Evolutionary conservation across 2,113 vertebrate species (phyloP).

Genomic region (Neoarius graeffei): DNA sequence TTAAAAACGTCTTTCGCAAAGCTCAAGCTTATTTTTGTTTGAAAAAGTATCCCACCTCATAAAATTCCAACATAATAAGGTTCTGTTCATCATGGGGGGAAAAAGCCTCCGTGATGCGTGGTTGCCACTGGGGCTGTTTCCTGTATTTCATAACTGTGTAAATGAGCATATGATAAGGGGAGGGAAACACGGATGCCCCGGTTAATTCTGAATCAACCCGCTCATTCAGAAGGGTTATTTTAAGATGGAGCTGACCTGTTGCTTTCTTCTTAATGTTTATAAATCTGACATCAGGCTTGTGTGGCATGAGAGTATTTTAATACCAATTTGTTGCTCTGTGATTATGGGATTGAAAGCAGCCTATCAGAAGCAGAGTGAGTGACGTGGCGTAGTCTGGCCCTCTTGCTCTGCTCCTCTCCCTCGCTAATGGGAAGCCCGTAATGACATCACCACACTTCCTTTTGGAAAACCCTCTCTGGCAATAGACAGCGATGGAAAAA

Average conservation of each 20-base stretch:
- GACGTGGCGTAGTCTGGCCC: constrained; percentile 76
- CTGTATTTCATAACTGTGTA: constrained; percentile 28
- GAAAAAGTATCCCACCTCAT: constrained; percentile 40
- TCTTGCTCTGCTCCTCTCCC: constrained; percentile 63
- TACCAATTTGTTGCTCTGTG: constrained; percentile 77
- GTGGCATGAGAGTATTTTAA: constrained; percentile 72
- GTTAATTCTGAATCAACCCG: constrained; percentile 32
- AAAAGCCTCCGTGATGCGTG: background rate
- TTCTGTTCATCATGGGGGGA: constrained; percentile 7
- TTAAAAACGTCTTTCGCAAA: constrained; percentile 43
- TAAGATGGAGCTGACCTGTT: constrained; percentile 44
- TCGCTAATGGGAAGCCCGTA: constrained; percentile 62
- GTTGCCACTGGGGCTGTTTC: constrained; percentile 20
- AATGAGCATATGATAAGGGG: constrained; percentile 37
- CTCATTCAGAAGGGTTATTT: constrained; percentile 32
- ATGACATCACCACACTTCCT: constrained; percentile 68
- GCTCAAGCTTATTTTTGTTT: constrained; percentile 44
- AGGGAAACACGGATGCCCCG: background rate
- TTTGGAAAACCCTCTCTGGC: constrained; percentile 27
- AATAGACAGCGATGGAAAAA: constrained; percentile 26
- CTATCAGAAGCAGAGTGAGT: constrained; percentile 75
- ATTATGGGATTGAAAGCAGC: constrained; percentile 74
- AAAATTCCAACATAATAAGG: constrained; percentile 36
- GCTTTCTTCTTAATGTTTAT: constrained; percentile 74
- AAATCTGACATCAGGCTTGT: constrained; percentile 72